Conservation (phyloP, 2,797 vertebrate genomes). For the Tangara arthus region DNA sequence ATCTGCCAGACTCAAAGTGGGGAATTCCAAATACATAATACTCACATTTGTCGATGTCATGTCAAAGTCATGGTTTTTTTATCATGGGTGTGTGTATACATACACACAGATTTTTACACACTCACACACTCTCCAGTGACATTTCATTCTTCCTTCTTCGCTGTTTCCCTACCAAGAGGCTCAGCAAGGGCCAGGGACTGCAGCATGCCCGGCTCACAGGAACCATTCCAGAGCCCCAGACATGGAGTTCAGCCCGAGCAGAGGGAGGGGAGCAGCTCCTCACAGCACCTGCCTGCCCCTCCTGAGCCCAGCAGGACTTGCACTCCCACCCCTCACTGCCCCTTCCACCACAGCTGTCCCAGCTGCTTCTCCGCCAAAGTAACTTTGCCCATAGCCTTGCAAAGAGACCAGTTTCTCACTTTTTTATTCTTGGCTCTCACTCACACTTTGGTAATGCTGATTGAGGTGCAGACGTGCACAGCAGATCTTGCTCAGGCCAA, state of each 20-base stretch:
- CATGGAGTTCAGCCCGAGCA: neutral
- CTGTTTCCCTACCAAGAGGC: neutral
- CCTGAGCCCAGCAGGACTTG: neutral
- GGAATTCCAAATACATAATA: neutral
- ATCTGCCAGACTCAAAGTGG: neutral
- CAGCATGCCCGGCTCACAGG: neutral
- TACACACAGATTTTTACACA: neutral
- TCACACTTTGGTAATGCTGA: neutral
- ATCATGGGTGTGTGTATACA: accelerated
- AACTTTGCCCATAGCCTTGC: neutral
- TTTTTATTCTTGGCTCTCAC: neutral
- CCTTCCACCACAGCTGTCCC: neutral
- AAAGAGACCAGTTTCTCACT: neutral
- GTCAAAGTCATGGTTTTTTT: neutral
- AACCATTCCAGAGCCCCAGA: neutral
- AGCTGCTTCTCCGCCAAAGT: neutral
- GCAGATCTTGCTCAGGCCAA: neutral
- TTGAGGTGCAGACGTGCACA: neutral
- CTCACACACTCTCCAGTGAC: neutral
- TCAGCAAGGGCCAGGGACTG: neutral
- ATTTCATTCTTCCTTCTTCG: neutral
- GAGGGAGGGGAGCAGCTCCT: neutral
- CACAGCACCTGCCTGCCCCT: neutral
- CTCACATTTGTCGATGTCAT: neutral
- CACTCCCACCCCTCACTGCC: neutral